Percentiles rank a stretch among this genome's conserved stretches.
These are phyloP conservation scores for Dromiciops gliroides DNA, from an alignment of 2,113 vertebrate species.

Conservation along the genomic window DNA sequence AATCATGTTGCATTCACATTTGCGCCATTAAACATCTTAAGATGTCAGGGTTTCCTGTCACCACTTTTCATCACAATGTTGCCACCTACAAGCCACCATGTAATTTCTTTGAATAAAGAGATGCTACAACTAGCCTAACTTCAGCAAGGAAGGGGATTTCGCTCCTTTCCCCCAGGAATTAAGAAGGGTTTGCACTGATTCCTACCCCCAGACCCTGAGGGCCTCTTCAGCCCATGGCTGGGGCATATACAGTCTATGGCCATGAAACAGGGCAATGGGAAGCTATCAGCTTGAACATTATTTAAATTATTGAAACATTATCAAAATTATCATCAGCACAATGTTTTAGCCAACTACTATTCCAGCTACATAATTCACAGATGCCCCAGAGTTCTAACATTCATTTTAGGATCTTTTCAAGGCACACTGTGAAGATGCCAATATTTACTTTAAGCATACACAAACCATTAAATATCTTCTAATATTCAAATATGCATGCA, in stretches of 20 bases:
- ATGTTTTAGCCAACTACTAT: constrained; percentile 13
- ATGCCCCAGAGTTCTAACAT: constrained; percentile 7
- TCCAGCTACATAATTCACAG: constrained; percentile 11
- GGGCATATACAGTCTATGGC: too few relatives aligned
- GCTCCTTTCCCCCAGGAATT: not conserved
- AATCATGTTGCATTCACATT: not conserved
- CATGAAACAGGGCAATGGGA: constrained; percentile 18
- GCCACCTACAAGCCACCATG: not conserved
- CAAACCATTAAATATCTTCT: not conserved
- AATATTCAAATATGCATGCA: not conserved
- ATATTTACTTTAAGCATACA: not conserved
- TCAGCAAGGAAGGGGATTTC: constrained; percentile 10
- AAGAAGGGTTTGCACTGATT: constrained; percentile 19
- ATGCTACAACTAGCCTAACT: not conserved
- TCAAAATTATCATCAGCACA: not conserved
- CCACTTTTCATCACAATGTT: not conserved
- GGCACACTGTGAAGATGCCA: not conserved
- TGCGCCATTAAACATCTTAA: not conserved
- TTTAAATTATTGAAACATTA: too few relatives aligned
- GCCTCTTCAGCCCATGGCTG: not conserved
- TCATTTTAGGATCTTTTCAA: constrained; percentile 21
- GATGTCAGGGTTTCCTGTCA: not conserved
- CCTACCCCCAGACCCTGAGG: not conserved
- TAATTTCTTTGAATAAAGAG: constrained; percentile 16
- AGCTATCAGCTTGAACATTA: constrained; percentile 28